Evolutionary conservation across 2,888 invertebrate genomes (phyloP), one percentile per base, ranked within the genome.

Genomic region (Synanthedon vespiformis): DNA sequence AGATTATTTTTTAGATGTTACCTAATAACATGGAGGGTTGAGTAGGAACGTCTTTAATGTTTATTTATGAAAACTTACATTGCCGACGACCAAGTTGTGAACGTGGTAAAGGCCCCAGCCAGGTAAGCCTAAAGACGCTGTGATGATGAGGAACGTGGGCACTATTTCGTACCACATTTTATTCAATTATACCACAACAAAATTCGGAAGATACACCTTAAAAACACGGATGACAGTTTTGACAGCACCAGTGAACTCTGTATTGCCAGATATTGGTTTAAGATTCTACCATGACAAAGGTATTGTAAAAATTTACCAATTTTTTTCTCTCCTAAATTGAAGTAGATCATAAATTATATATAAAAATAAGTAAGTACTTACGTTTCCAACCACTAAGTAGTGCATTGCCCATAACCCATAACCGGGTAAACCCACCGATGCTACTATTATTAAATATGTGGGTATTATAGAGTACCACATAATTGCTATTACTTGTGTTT

Each of bases 121-220:
- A 12, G 93, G 93, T 54, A 92, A 61, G 13, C 90, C 89, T 59
- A 92, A 53, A 2, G 84, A 89, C 44, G 84, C 90, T 49, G 88
- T 79, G 52, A 92, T 89, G 57, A 92, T 90, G 57, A 80, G 84
- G 57, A 89, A 88, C 63, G 90, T 88, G 12, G 92, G 92, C 63
- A 92, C 65, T 72, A 92, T 89, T 89, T 93, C 92, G 76, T 90
- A 92, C 93, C 92, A 93, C 92, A 93, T 93, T 71, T 64, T 80
- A 56, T 50, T 52, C 47, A 51, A 57, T 51, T 61, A 59, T 56
- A 58, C 53, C 22, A 56, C 51, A 34, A 34, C 34, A 59, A 63
- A 59, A 53, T 57, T 58, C 56, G 55, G 54, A 52, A 55, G 53
- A 59, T 68, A 58, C 58, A 59, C 59, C 57, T 62, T 61, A 14